Percentiles rank a stretch among this genome's conserved stretches.
Conservation (phyloP, 2,797 vertebrate genomes). For the Sylvilagus floridanus region DNA sequence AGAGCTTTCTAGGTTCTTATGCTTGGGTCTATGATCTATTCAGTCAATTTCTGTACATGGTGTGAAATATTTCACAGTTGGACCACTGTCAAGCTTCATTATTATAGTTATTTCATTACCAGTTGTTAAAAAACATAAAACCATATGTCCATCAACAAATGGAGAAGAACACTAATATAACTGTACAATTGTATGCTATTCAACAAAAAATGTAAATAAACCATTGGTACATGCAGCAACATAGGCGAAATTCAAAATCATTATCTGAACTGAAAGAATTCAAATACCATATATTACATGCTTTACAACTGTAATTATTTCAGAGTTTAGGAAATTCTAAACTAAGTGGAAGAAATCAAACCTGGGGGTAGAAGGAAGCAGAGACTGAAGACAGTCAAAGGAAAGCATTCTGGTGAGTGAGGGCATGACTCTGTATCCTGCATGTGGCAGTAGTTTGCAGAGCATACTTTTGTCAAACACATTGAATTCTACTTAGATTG, state of each 20-base stretch:
- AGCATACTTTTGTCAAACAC: background rate
- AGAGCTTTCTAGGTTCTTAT: background rate
- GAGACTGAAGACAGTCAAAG: background rate
- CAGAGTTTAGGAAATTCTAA: background rate
- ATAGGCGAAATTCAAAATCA: background rate
- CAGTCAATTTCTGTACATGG: background rate
- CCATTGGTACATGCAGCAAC: background rate
- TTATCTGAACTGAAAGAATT: slow-evolving; percentile 5
- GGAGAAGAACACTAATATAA: background rate
- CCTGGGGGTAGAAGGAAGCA: background rate
- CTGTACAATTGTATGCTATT: background rate
- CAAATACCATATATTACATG: background rate
- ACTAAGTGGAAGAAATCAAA: slow-evolving; percentile 27
- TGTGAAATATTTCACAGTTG: background rate
- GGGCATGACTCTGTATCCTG: background rate
- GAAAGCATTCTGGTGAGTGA: background rate
- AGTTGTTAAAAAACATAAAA: background rate
- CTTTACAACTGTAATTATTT: background rate
- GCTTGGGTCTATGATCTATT: background rate
- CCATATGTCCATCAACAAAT: background rate
- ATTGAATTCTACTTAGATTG: slow-evolving; percentile 26
- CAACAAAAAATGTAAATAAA: background rate
- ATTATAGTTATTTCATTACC: background rate
- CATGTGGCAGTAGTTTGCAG: background rate
- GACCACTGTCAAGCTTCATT: background rate